Evolutionary conservation across 2,113 vertebrate genomes (phyloP).

Genomic region (Macroglossus sobrinus): DNA sequence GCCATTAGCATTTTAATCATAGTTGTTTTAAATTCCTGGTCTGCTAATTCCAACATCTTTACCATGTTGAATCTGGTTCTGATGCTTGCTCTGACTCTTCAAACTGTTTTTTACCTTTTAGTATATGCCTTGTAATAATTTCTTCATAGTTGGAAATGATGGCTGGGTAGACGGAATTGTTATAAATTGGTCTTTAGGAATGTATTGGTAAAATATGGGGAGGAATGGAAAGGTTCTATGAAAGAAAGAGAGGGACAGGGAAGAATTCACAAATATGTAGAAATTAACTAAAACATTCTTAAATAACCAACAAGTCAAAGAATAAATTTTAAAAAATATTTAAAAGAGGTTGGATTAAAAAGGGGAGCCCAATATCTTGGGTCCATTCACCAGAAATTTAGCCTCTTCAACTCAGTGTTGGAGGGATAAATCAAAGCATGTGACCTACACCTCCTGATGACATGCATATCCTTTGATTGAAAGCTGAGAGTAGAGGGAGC

Average conservation of each 20-base stretch:
- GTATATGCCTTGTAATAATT: neutral
- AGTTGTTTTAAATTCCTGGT: neutral
- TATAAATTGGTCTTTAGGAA: neutral
- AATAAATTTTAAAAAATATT: neutral
- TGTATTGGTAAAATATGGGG: neutral
- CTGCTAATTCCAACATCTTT: neutral
- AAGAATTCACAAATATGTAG: neutral
- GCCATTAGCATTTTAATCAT: neutral
- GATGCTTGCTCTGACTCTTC: neutral
- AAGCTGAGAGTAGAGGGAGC: neutral
- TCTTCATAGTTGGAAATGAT: neutral
- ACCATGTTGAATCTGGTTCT: neutral
- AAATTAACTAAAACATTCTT: neutral
- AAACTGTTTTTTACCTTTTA: neutral
- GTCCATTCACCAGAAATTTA: neutral
- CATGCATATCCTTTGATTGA: neutral
- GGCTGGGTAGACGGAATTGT: neutral
- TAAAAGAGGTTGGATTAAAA: neutral
- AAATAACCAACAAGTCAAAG: neutral
- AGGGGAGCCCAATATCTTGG: neutral
- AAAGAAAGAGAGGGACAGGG: neutral
- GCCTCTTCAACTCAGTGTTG: neutral
- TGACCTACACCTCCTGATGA: neutral
- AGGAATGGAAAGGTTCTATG: neutral
- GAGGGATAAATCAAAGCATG: neutral